Base-by-base conservation (phyloP, 2,888 invertebrate genomes). In the Ectobius pallidus region DNA sequence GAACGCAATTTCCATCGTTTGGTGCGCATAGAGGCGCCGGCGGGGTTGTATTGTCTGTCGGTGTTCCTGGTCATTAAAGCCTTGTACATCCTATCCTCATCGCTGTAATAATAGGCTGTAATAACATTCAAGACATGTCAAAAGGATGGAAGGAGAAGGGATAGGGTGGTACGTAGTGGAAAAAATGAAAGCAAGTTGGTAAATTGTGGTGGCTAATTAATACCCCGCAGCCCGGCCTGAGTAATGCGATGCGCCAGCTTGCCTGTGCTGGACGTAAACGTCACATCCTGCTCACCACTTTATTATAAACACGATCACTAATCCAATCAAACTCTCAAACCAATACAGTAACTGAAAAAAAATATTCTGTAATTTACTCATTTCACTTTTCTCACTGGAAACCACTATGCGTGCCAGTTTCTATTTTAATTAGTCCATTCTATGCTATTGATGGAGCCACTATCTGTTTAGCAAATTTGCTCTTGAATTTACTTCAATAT, bases 51-150 rank as follows among this genome's bases (percentile, higher is more conserved):
- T 65, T 65, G 65, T 65, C 65, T 46, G 46, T 46, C 44, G 42
- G 63, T 39, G 39, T 39, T 42, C 25, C 42, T 42, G 18, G 65
- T 65, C 65, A 65, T 65, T 65, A 65, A 65, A 65, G 65, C n/a
- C 46, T 44, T 65, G 65, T 27, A 27, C 65, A 65, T 65, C 65
- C 65, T 65, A 65, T 65, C 42, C 46, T 46, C 44, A 42, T 65
- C 58, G 18, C 65, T 27, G 65, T 65, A 65, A 65, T 65, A 65
- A 65, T 65, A 65, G 65, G 65, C 65, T 65, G 65, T 46, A 65
- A 65, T 65, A 65, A 65, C 65, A 65, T 65, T 65, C 27, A 65
- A 65, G 65, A 65, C 65, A 65, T 65, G 65, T 65, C 65, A 65
- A 65, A 65, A 46, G 65, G 65, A 65, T 34, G 30, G 62, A 14